These are phyloP conservation scores for Eugnorisma glareosa DNA, from an alignment of 2,888 invertebrate species.

Conservation along the genomic window DNA sequence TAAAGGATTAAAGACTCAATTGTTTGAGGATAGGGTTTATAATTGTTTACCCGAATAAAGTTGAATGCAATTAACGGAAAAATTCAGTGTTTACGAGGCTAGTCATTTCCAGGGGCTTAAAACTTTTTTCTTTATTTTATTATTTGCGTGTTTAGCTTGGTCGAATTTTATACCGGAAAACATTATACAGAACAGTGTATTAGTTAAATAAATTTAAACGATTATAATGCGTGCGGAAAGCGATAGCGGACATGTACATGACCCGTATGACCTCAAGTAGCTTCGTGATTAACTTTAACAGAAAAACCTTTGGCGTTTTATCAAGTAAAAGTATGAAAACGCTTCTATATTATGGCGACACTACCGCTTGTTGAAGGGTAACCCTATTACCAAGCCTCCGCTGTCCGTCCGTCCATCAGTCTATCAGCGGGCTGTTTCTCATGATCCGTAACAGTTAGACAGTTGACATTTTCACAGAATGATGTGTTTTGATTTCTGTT, in stretches of 20 bases:
- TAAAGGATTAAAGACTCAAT: constrained; percentile 27
- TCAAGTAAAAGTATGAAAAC: not conserved
- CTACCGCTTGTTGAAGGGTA: not conserved
- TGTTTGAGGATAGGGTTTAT: not conserved
- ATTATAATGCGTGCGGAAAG: not conserved
- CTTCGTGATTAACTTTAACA: not conserved
- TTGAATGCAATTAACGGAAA: constrained; percentile 24
- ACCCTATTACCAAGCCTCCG: too few species aligned
- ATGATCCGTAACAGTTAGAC: too few species aligned
- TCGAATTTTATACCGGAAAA: constrained; percentile 18
- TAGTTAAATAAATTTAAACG: constrained; percentile 5
- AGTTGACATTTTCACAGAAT: too few species aligned
- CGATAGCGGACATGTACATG: not conserved
- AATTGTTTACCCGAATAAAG: constrained; percentile 3
- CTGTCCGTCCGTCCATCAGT: too few species aligned
- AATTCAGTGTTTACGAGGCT: constrained; percentile 24
- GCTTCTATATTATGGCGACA: not conserved
- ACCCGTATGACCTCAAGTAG: not conserved
- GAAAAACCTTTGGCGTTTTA: not conserved
- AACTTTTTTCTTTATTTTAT: constrained; percentile 43
- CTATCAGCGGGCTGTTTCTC: too few species aligned
- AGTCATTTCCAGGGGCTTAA: constrained; percentile 24
- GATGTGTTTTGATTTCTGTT: too few species aligned
- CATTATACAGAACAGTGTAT: not conserved
- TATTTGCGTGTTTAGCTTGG: constrained; percentile 25